Evolutionary conservation across 2,888 invertebrate genomes (phyloP).

Genomic region (Girardia tigrina): DNA sequence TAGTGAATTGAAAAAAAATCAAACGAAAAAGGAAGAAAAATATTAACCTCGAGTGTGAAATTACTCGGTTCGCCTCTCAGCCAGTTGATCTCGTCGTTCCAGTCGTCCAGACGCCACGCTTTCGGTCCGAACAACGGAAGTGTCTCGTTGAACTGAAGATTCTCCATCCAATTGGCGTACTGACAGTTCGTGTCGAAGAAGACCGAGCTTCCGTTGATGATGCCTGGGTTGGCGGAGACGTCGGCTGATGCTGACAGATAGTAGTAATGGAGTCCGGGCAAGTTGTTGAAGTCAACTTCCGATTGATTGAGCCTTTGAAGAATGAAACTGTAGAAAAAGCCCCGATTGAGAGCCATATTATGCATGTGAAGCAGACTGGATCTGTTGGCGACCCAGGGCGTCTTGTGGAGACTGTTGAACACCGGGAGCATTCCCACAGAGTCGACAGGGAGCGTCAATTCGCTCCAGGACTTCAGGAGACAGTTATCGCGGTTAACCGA

Average conservation of each 20-base stretch:
- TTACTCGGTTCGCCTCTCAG: slow-evolving; percentile 76
- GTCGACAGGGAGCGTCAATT: slow-evolving; percentile 68
- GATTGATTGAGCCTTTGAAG: slow-evolving; percentile 41
- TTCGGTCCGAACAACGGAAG: slow-evolving; percentile 82
- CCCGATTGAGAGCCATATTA: slow-evolving; percentile 84
- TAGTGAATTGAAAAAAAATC: not conserved
- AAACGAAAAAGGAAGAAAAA: too few species aligned
- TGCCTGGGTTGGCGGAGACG: slow-evolving; percentile 74
- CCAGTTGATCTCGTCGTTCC: slow-evolving; percentile 72
- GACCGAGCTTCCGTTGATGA: slow-evolving; percentile 69
- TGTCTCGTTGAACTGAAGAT: slow-evolving; percentile 79
- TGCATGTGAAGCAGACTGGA: slow-evolving; percentile 80
- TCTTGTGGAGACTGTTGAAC: slow-evolving; percentile 56
- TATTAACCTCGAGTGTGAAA: slow-evolving; percentile 63
- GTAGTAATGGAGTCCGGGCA: slow-evolving; percentile 95
- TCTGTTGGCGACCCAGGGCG: slow-evolving; percentile 57
- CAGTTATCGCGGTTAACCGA: slow-evolving; percentile 74
- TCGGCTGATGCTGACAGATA: slow-evolving; percentile 85
- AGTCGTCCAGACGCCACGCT: slow-evolving; percentile 57
- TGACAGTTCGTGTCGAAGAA: slow-evolving; percentile 85
- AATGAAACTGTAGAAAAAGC: slow-evolving; percentile 56
- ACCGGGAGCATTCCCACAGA: slow-evolving; percentile 78
- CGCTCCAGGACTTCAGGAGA: slow-evolving; percentile 67
- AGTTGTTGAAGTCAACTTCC: slow-evolving; percentile 55
- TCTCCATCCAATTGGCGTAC: slow-evolving; percentile 79